Conservation (phyloP, 2,113 vertebrate genomes). For the Phrynosoma blainvillii region DNA sequence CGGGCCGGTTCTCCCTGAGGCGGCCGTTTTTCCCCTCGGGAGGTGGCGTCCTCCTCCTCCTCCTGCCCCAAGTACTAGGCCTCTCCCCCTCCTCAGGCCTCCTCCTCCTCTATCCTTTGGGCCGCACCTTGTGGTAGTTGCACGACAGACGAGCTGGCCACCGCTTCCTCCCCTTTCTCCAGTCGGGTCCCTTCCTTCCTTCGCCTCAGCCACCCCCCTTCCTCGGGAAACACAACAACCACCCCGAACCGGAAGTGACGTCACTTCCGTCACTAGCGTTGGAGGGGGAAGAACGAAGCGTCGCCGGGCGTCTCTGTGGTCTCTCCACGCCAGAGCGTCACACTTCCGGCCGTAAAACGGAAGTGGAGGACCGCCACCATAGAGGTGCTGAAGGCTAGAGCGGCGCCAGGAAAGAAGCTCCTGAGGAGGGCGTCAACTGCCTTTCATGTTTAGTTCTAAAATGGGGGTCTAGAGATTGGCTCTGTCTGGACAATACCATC, state of each 20-base stretch:
- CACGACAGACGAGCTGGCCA: not conserved
- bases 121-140: constrained; percentile 17
- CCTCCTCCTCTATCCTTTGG: too few species aligned
- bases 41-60: too few species aligned
- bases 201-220: constrained; percentile 24
- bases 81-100: not conserved
- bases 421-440: too few species aligned
- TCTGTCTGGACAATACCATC: too few species aligned
- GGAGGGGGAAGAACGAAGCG: too few species aligned
- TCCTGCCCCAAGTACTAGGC: too few species aligned
- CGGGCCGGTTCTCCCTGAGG: too few species aligned
- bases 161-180: not conserved
- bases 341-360: not conserved
- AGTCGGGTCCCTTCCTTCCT: not conserved
- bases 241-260: not conserved
- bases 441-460: too few species aligned
- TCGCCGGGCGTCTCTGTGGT: not conserved
- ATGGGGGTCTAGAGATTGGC: too few species aligned
- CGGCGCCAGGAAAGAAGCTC: too few species aligned
- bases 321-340: too few species aligned
- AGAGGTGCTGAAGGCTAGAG: not conserved
- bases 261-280: constrained; percentile 5
- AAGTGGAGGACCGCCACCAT: not conserved
- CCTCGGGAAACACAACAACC: constrained; percentile 38
- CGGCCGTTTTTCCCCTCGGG: too few species aligned